Percentiles rank a stretch among this genome's conserved stretches.
phyloP scores from a whole-genome alignment of 2,888 invertebrate species.

The Parnassius apollo region DNA sequence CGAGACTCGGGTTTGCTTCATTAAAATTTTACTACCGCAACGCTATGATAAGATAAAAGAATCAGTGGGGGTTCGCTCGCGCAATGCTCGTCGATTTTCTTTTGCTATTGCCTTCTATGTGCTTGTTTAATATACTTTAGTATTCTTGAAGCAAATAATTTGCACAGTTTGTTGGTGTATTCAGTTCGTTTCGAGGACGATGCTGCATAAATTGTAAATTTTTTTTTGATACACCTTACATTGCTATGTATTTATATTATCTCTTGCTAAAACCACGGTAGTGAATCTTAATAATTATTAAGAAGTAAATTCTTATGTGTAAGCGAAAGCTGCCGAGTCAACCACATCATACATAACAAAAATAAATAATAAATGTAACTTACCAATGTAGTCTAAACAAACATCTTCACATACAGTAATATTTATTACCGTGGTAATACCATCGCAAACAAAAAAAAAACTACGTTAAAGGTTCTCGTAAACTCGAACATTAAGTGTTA shows the following conservation, averaged over 20 bases:
- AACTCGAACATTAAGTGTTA: constrained; percentile 18
- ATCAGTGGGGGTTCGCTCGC: constrained; percentile 28
- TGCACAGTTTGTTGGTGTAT: too few species aligned
- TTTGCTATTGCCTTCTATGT: constrained; percentile 34
- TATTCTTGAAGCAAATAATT: constrained; percentile 13
- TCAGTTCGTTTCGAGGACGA: too few species aligned
- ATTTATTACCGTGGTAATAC: too few species aligned
- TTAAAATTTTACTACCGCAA: constrained; percentile 65
- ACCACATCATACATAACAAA: too few species aligned
- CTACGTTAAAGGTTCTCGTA: constrained; percentile 1
- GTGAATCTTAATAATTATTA: too few species aligned
- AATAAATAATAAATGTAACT: neutral
- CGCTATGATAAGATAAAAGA: constrained; percentile 54
- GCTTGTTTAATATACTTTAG: constrained; percentile 10
- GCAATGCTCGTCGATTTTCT: constrained; percentile 33
- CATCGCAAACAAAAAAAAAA: constrained; percentile 3
- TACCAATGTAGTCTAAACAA: neutral
- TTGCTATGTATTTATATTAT: too few species aligned
- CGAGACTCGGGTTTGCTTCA: constrained; percentile 49
- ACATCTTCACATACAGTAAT: neutral
- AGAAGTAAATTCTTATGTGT: too few species aligned
- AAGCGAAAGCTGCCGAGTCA: too few species aligned
- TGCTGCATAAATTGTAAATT: too few species aligned
- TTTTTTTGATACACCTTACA: too few species aligned
- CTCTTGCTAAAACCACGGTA: too few species aligned